Percentiles rank a stretch among this genome's conserved stretches.
phyloP scores from a whole-genome alignment of 1,140 invertebrate species.

The Asobara japonica region DNA sequence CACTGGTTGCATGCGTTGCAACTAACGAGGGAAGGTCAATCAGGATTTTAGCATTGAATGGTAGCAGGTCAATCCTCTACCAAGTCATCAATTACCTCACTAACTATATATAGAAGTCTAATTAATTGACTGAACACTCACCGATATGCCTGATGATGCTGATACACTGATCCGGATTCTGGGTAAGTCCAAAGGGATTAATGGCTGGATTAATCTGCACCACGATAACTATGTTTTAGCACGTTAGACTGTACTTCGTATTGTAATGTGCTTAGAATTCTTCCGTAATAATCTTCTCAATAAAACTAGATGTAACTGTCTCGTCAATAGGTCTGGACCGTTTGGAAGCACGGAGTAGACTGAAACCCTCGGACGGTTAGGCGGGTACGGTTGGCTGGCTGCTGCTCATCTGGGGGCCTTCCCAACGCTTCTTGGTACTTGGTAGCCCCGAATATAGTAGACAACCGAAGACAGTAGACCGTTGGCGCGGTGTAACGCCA shows the following conservation, averaged over 20 bases:
- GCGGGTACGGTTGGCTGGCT: slow-evolving; percentile 34
- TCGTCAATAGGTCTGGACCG: slow-evolving; percentile 63
- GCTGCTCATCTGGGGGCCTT: slow-evolving; percentile 33
- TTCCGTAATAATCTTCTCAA: too few relatives aligned
- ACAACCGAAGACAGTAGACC: slow-evolving; percentile 56
- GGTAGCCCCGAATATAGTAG: slow-evolving; percentile 58
- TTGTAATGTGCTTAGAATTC: too few relatives aligned
- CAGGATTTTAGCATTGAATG: too few relatives aligned
- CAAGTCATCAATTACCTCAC: too few relatives aligned
- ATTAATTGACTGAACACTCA: too few relatives aligned
- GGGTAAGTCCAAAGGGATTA: background rate
- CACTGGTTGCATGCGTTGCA: background rate
- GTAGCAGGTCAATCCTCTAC: too few relatives aligned
- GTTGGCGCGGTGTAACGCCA: slow-evolving; percentile 44
- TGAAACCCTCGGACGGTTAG: slow-evolving; percentile 61
- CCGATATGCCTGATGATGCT: too few relatives aligned
- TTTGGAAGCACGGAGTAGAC: slow-evolving; percentile 67
- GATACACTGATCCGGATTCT: too few relatives aligned
- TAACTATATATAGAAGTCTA: too few relatives aligned
- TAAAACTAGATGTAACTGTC: background rate
- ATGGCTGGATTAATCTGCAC: background rate
- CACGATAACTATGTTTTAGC: too few relatives aligned
- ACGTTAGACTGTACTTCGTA: too few relatives aligned
- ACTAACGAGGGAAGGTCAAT: background rate
- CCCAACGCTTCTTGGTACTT: slow-evolving; percentile 45